Evolutionary conservation across 2,797 vertebrate species (phyloP).

Genomic region (Brachyalestes nurse): DNA sequence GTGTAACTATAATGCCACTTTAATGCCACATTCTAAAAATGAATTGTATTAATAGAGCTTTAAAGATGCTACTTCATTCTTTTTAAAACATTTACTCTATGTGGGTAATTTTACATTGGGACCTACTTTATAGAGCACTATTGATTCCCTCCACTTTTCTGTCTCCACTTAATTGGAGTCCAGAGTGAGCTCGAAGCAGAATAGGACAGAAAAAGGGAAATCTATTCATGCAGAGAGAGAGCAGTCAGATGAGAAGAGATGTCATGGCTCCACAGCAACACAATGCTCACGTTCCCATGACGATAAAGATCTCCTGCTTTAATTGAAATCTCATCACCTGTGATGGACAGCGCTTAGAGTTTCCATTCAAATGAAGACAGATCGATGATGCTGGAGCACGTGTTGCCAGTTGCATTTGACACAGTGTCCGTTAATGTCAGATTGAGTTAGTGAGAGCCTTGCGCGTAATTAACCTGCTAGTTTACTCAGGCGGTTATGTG

Average conservation of each 20-base stretch:
- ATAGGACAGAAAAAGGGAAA: conserved; percentile 67
- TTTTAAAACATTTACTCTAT: conserved; percentile 53
- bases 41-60: conserved; percentile 5
- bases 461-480: conserved; percentile 38
- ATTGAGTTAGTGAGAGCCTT: conserved; percentile 24
- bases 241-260: conserved; percentile 68
- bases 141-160: conserved; percentile 65
- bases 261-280: conserved; percentile 59
- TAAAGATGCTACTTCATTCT: conserved; percentile 33
- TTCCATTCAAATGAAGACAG: conserved; percentile 20
- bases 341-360: conserved; percentile 68
- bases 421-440: conserved; percentile 22
- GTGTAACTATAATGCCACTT: not conserved
- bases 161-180: conserved; percentile 60
- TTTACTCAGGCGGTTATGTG: conserved; percentile 31
- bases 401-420: conserved; percentile 33
- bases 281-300: conserved; percentile 64
- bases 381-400: conserved; percentile 41
- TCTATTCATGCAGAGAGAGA: conserved; percentile 67
- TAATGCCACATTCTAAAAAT: not conserved
- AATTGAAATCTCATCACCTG: conserved; percentile 73
- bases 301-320: conserved; percentile 70
- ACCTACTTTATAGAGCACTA: conserved; percentile 59
- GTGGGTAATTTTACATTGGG: conserved; percentile 53
- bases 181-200: conserved; percentile 59